phyloP scores from a whole-genome alignment of 1,140 invertebrate species.

The Saccostrea glomerata region DNA sequence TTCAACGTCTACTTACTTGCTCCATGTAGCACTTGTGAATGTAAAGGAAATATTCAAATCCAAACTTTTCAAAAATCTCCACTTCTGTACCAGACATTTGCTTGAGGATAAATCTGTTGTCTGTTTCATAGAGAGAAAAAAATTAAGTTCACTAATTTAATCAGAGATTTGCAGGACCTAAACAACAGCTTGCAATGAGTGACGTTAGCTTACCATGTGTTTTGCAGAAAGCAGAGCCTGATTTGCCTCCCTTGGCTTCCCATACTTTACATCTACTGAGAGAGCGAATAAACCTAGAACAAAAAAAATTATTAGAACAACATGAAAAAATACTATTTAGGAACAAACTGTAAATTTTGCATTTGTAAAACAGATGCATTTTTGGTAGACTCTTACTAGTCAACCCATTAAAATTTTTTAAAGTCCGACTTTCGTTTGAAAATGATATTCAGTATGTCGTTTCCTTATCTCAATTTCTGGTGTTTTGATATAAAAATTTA shows the following conservation, averaged over 20 bases:
- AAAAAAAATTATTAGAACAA: too few relatives aligned
- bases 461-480: too few relatives aligned
- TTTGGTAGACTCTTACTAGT: too few relatives aligned
- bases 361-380: too few relatives aligned
- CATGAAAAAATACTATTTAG: too few relatives aligned
- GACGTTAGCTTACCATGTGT: conserved; percentile 85
- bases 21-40: conserved; percentile 86
- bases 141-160: not conserved
- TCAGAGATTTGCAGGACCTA: not conserved
- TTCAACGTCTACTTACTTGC: conserved; percentile 85
- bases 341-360: too few relatives aligned
- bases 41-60: conserved; percentile 96
- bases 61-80: conserved; percentile 95
- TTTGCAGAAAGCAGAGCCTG: conserved; percentile 97
- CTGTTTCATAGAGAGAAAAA: conserved; percentile 80
- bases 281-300: conserved; percentile 84
- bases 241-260: conserved; percentile 97
- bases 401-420: too few relatives aligned
- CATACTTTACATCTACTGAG: conserved; percentile 93
- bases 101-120: conserved; percentile 98
- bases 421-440: too few relatives aligned
- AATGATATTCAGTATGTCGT: too few relatives aligned
- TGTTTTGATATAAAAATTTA: too few relatives aligned
- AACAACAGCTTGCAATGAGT: not conserved
- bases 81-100: conserved; percentile 96